Evolutionary conservation across 2,797 vertebrate species (phyloP), one percentile per base, ranked within the genome.

Genomic region (Smutsia gigantea): DNA sequence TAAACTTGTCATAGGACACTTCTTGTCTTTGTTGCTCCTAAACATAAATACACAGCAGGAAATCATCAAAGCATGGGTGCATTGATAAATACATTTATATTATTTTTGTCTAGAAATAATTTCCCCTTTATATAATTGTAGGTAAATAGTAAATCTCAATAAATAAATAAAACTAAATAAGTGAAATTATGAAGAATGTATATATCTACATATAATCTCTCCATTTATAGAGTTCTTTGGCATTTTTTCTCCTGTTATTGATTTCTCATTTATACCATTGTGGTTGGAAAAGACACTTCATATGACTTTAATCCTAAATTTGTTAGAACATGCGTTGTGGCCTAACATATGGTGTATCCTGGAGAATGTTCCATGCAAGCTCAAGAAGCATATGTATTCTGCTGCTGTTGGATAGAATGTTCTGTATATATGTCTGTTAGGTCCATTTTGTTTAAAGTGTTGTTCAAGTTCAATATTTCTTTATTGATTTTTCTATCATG

Each of bases 11-110:
- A 29, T 17, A 57, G 5, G 98, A 98, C 61, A 99, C 98, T 77
- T 97, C 98, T 98, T 99, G 98, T 97, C 98, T 99, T 95, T 99
- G 99, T 92, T 98, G 99, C 90, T 99, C 98, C 99, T 99, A 96
- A 97, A 97, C 53, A 94, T 5, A 97, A 96, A 84, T 1, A 14
- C 18, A 21, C 66, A 87, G 19, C 17, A 63, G 18, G 19, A 37
- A n/a, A 49, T 5, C 37, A 19, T 27, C 27, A 97, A 90, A 66
- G n/a, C 18, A 37, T 53, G 27, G 9, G 0, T 94, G n/a, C 10
- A 7, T 37, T 94, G 0, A 11, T 39, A 72, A 95, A 37, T 23
- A 92, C 7, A 55, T 34, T 66, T 49, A 29, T 4, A 69, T 66
- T 12, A 86, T 90, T 90, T 86, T 68, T 31, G 53, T 83, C 90